Percentiles rank a stretch among this genome's conserved stretches.
phyloP scores from a whole-genome alignment of 2,888 invertebrate species.

The Microctonus brassicae region DNA sequence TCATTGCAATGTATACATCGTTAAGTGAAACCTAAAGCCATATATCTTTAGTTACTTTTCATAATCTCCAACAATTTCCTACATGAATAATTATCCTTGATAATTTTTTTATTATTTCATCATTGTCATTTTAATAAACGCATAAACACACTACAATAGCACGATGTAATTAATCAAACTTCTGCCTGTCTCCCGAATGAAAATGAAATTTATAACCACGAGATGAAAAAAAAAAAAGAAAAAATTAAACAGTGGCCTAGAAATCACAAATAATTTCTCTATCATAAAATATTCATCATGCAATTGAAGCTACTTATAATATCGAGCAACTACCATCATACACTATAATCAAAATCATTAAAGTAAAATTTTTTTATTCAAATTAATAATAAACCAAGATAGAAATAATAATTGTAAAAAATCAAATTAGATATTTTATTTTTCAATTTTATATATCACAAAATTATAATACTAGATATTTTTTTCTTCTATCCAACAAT shows the following conservation, averaged over 20 bases:
- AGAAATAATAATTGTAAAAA: too few species aligned
- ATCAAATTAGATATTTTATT: too few species aligned
- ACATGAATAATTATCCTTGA: neutral
- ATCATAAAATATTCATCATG: slow-evolving; percentile 7
- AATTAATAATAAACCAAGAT: too few species aligned
- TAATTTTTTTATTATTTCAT: neutral
- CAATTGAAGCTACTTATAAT: neutral
- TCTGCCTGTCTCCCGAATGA: slow-evolving; percentile 19
- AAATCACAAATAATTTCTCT: slow-evolving; percentile 38
- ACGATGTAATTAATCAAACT: slow-evolving; percentile 28
- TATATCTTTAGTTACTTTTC: neutral
- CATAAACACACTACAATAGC: neutral
- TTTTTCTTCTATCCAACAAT: neutral
- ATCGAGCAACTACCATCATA: neutral
- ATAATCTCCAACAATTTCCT: neutral
- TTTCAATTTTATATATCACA: slow-evolving; percentile 15
- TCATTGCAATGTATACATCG: neutral
- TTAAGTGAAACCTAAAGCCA: neutral
- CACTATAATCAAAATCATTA: slow-evolving; percentile 1
- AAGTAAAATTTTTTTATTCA: neutral
- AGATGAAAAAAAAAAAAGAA: neutral
- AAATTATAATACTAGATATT: neutral
- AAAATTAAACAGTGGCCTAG: slow-evolving; percentile 30
- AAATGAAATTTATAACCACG: slow-evolving; percentile 34
- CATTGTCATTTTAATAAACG: neutral